Percentiles rank a stretch among this genome's conserved stretches.
Conservation (phyloP, 2,113 vertebrate species). For the Odocoileus virginianus region DNA sequence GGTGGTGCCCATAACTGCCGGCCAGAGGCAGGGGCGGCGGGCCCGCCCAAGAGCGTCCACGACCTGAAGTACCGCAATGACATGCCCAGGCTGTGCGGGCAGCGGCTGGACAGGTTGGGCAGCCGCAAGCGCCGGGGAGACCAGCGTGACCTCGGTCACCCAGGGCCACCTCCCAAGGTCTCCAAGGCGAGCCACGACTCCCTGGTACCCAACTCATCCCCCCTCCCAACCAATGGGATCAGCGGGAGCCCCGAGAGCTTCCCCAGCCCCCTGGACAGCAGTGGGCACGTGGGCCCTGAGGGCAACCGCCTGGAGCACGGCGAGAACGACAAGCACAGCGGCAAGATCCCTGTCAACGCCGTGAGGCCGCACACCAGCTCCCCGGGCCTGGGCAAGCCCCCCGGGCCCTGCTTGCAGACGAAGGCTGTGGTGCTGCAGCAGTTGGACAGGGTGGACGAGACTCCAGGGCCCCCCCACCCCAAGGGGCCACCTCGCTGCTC, state of each 20-base stretch:
- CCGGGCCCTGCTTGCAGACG: slow-evolving; percentile 84
- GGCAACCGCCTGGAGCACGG: slow-evolving; percentile 84
- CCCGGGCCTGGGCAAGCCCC: slow-evolving; percentile 82
- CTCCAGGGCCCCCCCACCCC: slow-evolving; percentile 78
- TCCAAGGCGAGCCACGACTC: slow-evolving; percentile 86
- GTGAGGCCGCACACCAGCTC: slow-evolving; percentile 91
- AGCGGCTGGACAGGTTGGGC: slow-evolving; percentile 88
- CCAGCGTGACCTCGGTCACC: slow-evolving; percentile 82
- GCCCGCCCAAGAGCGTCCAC: slow-evolving; percentile 82
- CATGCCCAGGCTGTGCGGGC: slow-evolving; percentile 91
- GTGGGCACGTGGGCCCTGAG: slow-evolving; percentile 78
- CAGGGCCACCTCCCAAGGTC: slow-evolving; percentile 82
- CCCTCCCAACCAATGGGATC: slow-evolving; percentile 84
- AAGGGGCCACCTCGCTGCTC: slow-evolving; percentile 81
- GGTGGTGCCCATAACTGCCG: slow-evolving; percentile 85
- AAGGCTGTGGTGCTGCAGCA: slow-evolving; percentile 88
- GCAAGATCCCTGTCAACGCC: slow-evolving; percentile 89
- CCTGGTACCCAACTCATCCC: slow-evolving; percentile 83
- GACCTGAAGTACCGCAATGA: slow-evolving; percentile 93
- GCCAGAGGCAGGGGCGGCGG: slow-evolving; percentile 82
- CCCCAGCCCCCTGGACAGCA: slow-evolving; percentile 84
- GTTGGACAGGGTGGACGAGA: slow-evolving; percentile 84
- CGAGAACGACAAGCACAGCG: slow-evolving; percentile 90
- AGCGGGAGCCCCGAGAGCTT: slow-evolving; percentile 84
- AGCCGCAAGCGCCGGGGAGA: slow-evolving; percentile 88